Evolutionary conservation across 1,140 invertebrate genomes (phyloP).

Genomic region (Drosophila novamexicana): DNA sequence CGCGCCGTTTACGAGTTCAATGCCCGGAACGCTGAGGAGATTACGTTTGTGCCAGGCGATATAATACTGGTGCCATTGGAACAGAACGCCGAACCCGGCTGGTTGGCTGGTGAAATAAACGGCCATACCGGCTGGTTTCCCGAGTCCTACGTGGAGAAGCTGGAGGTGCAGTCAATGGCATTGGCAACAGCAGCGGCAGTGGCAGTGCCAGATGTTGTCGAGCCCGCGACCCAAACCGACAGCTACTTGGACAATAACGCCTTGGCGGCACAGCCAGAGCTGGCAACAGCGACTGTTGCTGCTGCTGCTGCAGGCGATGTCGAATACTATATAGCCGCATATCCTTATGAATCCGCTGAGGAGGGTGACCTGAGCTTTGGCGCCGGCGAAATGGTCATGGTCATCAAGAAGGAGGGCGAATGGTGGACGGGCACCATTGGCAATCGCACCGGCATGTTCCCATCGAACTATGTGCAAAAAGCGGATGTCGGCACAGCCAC

Average conservation of each 20-base stretch:
- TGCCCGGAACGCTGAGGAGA: constrained; percentile 96
- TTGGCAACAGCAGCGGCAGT: constrained; percentile 11
- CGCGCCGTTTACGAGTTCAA: constrained; percentile 97
- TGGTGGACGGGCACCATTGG: constrained; percentile 99
- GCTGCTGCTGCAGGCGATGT: constrained; percentile 82
- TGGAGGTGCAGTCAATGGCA: constrained; percentile 85
- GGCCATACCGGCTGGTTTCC: constrained; percentile 98
- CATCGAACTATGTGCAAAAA: constrained; percentile 94
- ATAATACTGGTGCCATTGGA: constrained; percentile 94
- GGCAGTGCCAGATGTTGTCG: constrained; percentile 21
- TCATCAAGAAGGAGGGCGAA: constrained; percentile 95
- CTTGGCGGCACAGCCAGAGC: constrained; percentile 21
- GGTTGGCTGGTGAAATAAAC: constrained; percentile 96
- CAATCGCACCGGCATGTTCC: constrained; percentile 95
- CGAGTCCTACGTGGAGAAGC: constrained; percentile 96
- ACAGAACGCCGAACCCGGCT: constrained; percentile 97
- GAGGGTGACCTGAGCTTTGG: constrained; percentile 96
- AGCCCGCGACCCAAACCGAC: constrained; percentile 32
- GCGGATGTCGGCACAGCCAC: constrained; percentile 70
- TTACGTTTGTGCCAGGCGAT: constrained; percentile 97
- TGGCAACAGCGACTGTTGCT: constrained; percentile 7
- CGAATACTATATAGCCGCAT: constrained; percentile 93
- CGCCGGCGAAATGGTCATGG: constrained; percentile 94
- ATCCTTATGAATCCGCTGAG: constrained; percentile 94
- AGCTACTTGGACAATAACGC: constrained; percentile 67